phyloP scores from a whole-genome alignment of 1,140 invertebrate species.

The Laupala kohalensis region DNA sequence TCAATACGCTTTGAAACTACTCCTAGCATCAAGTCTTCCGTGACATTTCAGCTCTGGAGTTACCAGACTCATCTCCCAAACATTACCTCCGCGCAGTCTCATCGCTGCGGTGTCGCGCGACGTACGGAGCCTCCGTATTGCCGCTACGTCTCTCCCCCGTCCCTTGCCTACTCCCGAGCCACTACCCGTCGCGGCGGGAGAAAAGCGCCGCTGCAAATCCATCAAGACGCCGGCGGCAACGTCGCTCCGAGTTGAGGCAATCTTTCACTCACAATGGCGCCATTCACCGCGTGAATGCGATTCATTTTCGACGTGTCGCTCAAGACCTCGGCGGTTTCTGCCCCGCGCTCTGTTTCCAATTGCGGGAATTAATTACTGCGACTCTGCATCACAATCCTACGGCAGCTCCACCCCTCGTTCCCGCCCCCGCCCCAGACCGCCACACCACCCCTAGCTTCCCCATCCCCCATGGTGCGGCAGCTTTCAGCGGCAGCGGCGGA shows the following conservation, averaged over 20 bases:
- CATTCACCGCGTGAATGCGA: neutral
- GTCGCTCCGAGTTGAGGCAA: neutral
- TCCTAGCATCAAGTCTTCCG: neutral
- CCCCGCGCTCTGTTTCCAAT: conserved; percentile 2
- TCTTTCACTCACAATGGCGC: conserved; percentile 5
- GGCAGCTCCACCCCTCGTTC: no score
- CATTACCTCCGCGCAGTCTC: neutral
- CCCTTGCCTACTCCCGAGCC: no score
- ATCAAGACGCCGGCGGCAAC: no score
- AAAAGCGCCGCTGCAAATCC: no score
- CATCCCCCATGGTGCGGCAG: neutral
- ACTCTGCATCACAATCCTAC: no score
- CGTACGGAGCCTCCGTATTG: no score
- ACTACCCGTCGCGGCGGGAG: no score
- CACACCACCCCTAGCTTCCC: neutral
- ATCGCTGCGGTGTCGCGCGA: neutral
- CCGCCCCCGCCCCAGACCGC: neutral
- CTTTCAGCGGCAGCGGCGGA: neutral
- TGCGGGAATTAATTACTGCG: conserved; percentile 7
- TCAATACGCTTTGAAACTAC: no score
- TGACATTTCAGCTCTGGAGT: neutral
- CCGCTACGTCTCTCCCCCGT: no score
- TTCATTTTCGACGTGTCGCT: conserved; percentile 5
- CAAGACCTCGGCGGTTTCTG: neutral
- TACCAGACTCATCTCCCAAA: no score